These are phyloP conservation scores for Somateria mollissima DNA, from an alignment of 2,797 vertebrate genomes.

Conservation along the genomic window DNA sequence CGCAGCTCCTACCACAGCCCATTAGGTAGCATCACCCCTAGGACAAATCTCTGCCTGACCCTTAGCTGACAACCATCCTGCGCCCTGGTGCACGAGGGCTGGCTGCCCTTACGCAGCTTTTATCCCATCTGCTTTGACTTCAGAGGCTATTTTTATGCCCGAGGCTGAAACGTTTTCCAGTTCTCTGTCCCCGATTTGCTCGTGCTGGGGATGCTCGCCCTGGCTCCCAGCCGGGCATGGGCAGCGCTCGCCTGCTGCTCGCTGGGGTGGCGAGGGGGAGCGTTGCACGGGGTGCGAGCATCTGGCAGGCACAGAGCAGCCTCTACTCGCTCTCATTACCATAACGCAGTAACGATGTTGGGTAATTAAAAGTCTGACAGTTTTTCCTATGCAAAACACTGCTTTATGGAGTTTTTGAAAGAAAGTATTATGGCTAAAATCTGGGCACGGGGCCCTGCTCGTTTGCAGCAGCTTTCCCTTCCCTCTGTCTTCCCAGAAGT, in stretches of 20 bases:
- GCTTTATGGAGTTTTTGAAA: not conserved
- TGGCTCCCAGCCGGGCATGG: not conserved
- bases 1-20: not conserved
- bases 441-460: not conserved
- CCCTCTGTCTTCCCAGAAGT: not conserved
- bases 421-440: not conserved
- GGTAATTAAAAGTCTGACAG: conserved; percentile 28
- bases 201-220: rapidly evolving
- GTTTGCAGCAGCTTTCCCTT: not conserved
- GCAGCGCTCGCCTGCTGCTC: not conserved
- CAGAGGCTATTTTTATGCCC: not conserved
- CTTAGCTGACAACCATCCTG: not conserved
- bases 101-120: not conserved
- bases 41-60: conserved; percentile 5
- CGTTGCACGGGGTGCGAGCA: not conserved
- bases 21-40: not conserved
- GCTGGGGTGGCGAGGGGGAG: not conserved
- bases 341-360: not conserved
- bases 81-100: not conserved
- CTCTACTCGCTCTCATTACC: not conserved
- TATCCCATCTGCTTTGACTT: not conserved
- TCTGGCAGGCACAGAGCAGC: conserved; percentile 4
- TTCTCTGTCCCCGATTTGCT: not conserved
- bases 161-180: not conserved
- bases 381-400: not conserved